Base-by-base conservation (phyloP, 2,113 vertebrate species). In the Syngnathoides biaculeatus region DNA sequence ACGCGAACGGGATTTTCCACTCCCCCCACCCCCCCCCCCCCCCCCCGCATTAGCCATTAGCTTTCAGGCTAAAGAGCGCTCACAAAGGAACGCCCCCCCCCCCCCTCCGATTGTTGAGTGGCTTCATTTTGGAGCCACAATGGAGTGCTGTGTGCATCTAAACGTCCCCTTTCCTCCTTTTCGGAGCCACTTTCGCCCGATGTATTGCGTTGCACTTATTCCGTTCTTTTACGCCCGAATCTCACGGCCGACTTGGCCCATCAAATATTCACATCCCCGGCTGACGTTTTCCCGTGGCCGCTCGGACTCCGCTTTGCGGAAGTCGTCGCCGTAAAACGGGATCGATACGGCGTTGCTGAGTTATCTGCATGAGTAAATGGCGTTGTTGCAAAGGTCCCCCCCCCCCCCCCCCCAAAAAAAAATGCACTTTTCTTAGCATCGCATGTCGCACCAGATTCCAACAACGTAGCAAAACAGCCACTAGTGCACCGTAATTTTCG, bases 231-330 rank as follows among this genome's bases (percentile, higher is more conserved):
- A 63, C 42, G 61, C 39, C 22, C 20, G 61, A 63, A 43, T 43
- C 39, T 45, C 61, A 63, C 22, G 42, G 47, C 63, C 27, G 43
- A 12, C 59, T 42, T 42, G 35, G 12, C 38, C 59, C 59, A 39
- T 42, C 59, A 57, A 57, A 57, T 57, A 57, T 57, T 57, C 27
- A 57, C 38, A 47, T 38, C 40, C 1, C 87, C 78, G 93, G 92
- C 90, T 92, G 94, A 96, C 94, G 93, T 95, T 97, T 95, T 97
- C 94, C 94, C 96, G 94, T 57, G 30, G 24, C 26, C 55, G 2
- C 24, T 57, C 55, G 98, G 95, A 96, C 95, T 92, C 94, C 93
- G 91, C 94, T 96, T 98, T 97, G 96, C 93, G 93, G 97, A 17
- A 57, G 30, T 26, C 27, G 26, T 27, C 7, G 0, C 7, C 30